Percentiles rank a stretch among this genome's conserved stretches.
These are phyloP conservation scores for Leptinotarsa lineolata DNA, from an alignment of 1,140 invertebrate species.

Conservation along the genomic window DNA sequence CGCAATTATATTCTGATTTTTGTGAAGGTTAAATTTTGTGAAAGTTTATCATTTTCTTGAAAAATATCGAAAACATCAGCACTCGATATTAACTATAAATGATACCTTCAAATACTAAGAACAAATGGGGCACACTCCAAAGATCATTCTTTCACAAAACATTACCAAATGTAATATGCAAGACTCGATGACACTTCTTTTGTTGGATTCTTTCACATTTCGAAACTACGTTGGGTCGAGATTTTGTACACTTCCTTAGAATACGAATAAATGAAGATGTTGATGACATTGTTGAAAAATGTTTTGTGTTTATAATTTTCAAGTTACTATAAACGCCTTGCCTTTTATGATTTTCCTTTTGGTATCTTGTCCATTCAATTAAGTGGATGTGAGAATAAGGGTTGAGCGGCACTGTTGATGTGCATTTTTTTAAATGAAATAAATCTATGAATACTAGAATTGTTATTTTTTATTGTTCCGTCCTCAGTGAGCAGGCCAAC, in stretches of 20 bases:
- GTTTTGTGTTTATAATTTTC: constrained; percentile 37
- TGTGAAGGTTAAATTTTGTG: too few relatives aligned
- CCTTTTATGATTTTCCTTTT: constrained; percentile 37
- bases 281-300: constrained; percentile 27
- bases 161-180: too few relatives aligned
- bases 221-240: neutral
- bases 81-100: too few relatives aligned
- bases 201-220: neutral
- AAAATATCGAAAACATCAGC: too few relatives aligned
- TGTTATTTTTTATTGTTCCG: neutral
- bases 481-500: neutral
- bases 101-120: too few relatives aligned
- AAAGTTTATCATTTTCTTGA: too few relatives aligned
- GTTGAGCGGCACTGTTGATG: constrained; percentile 40
- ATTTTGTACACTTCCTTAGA: constrained; percentile 10
- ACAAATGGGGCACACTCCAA: too few relatives aligned
- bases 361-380: constrained; percentile 37
- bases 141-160: too few relatives aligned
- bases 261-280: neutral
- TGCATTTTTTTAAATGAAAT: constrained; percentile 45
- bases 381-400: constrained; percentile 39
- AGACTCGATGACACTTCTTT: too few relatives aligned
- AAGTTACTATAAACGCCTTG: constrained; percentile 44
- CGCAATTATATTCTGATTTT: too few relatives aligned
- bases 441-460: neutral